These are phyloP conservation scores for Pogonocherus hispidulus DNA, from an alignment of 2,888 invertebrate species.

Conservation along the genomic window DNA sequence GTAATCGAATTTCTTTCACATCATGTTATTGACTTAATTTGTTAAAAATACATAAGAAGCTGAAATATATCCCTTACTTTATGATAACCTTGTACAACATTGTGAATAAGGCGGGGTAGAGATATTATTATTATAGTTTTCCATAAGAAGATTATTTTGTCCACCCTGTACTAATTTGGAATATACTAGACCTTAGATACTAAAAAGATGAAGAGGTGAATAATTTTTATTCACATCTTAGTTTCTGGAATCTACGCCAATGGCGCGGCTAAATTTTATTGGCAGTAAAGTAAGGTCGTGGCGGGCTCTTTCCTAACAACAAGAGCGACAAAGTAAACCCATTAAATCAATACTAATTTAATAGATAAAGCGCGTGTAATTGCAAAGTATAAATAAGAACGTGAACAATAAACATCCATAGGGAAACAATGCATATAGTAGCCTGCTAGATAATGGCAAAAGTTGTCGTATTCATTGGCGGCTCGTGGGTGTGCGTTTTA, in stretches of 20 bases:
- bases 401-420: conserved; percentile 56
- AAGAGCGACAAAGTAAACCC: conserved; percentile 53
- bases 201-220: too few species aligned
- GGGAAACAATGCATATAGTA: conserved; percentile 57
- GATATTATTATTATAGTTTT: too few species aligned
- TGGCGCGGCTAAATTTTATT: conserved; percentile 27
- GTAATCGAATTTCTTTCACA: too few species aligned
- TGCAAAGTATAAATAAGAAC: conserved; percentile 60
- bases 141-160: too few species aligned
- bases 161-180: too few species aligned
- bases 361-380: conserved; percentile 59
- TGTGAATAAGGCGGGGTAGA: too few species aligned
- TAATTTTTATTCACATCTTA: too few species aligned
- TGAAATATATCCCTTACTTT: too few species aligned
- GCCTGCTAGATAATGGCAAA: conserved; percentile 41
- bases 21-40: too few species aligned
- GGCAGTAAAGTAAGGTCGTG: conserved; percentile 30
- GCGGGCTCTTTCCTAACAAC: conserved; percentile 45
- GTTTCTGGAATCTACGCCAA: conserved; percentile 23
- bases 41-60: too few species aligned
- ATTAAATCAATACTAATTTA: conserved; percentile 58
- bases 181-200: too few species aligned
- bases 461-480: conserved; percentile 44
- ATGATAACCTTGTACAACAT: too few species aligned
- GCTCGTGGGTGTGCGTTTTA: conserved; percentile 43